Base-by-base conservation (phyloP, 35 echinoderm and acorn worm genomes). In the Heliocidaris tuberculata region DNA sequence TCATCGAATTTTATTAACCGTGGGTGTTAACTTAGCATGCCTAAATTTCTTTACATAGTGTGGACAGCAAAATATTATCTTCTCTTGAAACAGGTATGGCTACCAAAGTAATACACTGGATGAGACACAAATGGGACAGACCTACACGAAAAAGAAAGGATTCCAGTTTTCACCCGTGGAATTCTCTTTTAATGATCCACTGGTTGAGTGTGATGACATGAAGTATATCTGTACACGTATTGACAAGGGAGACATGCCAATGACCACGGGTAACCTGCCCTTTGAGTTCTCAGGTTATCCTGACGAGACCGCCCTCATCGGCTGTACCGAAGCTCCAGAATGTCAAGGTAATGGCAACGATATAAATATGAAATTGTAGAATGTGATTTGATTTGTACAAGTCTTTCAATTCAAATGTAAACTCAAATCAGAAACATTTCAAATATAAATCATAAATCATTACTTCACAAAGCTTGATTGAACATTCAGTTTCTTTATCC, bases 321-420 rank as follows among this genome's bases (percentile, higher is more conserved):
- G 95, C 85, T 97, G 96, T 94, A 92, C 92, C 95, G 95, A 95
- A 94, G 86, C 95, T 42, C 85, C 92, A 60, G 88, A 95, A 12
- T 97, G 96, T 49, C 90, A 94, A 97, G 96, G 96, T 97, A 94
- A 78, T n/a, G 7, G 8, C 1, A 78, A 19, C 2, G 27, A n/a
- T n/a, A 78, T 78, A 7, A 21, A 5, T 78, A 78, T 78, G 65
- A 19, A 27, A 24, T 27, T n/a, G 65, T 78, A 78, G 1, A 78
- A 7, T 56, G 15, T 78, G 65, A 78, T 9, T 42, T 78, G 65
- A 56, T 78, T 27, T 24, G 7, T 19, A 71, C 19, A 56, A 10
- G 2, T 56, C 15, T 12, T 10, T 7, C 27, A 78, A 78, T 24
- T 78, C 65, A 7, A 78, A 78, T n/a, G 6, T 27, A n/a, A 27